phyloP scores from a whole-genome alignment of 2,888 invertebrate species.

The Bombylius major region DNA sequence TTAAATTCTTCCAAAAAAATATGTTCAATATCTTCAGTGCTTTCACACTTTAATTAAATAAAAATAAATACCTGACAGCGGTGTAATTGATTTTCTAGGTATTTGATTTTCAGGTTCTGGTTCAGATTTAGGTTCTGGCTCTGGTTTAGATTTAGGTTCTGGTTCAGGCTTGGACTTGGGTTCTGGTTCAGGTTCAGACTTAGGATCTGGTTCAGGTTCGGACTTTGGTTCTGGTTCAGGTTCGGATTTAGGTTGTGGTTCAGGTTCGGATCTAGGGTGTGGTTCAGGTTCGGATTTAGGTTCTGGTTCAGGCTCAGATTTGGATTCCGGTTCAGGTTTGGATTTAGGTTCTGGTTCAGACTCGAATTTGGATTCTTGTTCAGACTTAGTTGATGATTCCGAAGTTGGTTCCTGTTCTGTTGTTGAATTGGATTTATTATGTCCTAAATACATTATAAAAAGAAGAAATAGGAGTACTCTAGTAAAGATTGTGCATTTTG shows the following conservation, averaged over 20 bases:
- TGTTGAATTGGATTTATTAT: neutral
- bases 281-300: slow-evolving; percentile 38
- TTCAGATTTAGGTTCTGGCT: slow-evolving; percentile 35
- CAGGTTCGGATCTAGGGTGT: slow-evolving; percentile 34
- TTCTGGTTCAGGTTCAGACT: slow-evolving; percentile 28
- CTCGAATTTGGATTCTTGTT: slow-evolving; percentile 30
- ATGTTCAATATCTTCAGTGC: too few species aligned
- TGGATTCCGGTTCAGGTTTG: slow-evolving; percentile 29
- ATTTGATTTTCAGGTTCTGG: slow-evolving; percentile 24
- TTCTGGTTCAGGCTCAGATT: slow-evolving; percentile 40
- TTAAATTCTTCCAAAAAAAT: too few species aligned
- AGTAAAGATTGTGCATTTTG: slow-evolving; percentile 1
- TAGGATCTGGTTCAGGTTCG: slow-evolving; percentile 34
- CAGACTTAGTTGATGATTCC: slow-evolving; percentile 25
- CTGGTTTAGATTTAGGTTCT: slow-evolving; percentile 28
- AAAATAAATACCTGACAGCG: slow-evolving; percentile 18
- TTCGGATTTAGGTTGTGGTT: slow-evolving; percentile 38
- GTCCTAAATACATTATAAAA: neutral
- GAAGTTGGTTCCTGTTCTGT: slow-evolving; percentile 19
- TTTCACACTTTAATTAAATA: too few species aligned
- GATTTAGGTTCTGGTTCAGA: slow-evolving; percentile 31
- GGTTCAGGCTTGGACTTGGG: slow-evolving; percentile 35
- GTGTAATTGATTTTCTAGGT: slow-evolving; percentile 22
- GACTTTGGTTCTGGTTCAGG: slow-evolving; percentile 38
- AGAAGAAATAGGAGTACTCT: neutral